phyloP scores from a whole-genome alignment of 1,140 invertebrate genomes.

The Sipha flava region DNA sequence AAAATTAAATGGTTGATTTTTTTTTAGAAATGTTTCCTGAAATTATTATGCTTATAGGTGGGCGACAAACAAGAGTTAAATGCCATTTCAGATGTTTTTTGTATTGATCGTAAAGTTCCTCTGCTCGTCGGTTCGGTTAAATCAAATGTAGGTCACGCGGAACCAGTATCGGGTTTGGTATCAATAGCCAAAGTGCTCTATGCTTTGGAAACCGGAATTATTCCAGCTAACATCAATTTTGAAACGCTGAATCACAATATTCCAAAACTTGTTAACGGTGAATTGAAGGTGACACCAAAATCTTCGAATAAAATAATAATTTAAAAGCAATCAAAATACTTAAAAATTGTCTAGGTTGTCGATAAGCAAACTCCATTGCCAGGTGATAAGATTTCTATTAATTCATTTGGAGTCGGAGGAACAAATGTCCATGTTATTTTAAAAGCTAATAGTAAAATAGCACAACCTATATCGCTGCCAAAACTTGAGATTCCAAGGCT shows the following conservation, averaged over 20 bases:
- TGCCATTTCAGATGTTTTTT: constrained; percentile 54
- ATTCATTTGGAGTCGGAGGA: constrained; percentile 58
- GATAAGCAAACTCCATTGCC: constrained; percentile 47
- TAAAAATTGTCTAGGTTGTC: constrained; percentile 45
- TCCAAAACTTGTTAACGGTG: constrained; percentile 49
- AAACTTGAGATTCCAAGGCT: constrained; percentile 37
- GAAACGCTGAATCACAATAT: constrained; percentile 46
- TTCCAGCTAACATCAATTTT: constrained; percentile 40
- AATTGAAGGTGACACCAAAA: constrained; percentile 36
- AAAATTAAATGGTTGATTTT: neutral
- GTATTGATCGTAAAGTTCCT: constrained; percentile 47
- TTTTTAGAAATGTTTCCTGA: neutral
- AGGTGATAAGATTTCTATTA: constrained; percentile 48
- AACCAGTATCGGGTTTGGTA: constrained; percentile 56
- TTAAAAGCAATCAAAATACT: neutral
- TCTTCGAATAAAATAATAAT: neutral
- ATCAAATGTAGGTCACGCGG: constrained; percentile 67
- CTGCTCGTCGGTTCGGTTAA: constrained; percentile 65
- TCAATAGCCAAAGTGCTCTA: constrained; percentile 50
- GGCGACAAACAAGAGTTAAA: constrained; percentile 59
- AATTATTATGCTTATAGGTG: constrained; percentile 48
- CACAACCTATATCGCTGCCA: constrained; percentile 12
- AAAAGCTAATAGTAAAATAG: constrained; percentile 37
- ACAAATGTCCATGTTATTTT: constrained; percentile 55
- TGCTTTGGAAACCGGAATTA: constrained; percentile 36